These are phyloP conservation scores for Pyrrhosoma nymphula DNA, from an alignment of 2,888 invertebrate species.

Conservation along the genomic window DNA sequence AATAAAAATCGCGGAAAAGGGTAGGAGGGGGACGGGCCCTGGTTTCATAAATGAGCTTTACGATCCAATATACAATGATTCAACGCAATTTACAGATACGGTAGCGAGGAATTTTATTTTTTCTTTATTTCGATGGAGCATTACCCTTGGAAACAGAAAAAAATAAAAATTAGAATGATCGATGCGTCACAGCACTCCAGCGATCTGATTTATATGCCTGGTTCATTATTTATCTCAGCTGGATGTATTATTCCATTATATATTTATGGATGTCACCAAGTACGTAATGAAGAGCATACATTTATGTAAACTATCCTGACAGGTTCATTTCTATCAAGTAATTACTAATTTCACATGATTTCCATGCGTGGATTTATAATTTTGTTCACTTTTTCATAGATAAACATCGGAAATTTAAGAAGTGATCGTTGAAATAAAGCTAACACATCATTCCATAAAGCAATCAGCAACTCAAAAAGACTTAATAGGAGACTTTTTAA, in stretches of 20 bases:
- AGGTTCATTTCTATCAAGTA: no score
- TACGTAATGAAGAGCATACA: no score
- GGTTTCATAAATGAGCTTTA: constrained; percentile 27
- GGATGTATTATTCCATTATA: background rate
- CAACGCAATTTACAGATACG: constrained; percentile 6
- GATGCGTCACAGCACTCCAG: background rate
- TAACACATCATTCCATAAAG: no score
- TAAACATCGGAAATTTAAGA: no score
- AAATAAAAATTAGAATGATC: background rate
- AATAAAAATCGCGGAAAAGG: background rate
- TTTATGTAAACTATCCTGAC: no score
- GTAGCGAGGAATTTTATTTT: background rate
- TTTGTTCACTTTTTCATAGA: no score
- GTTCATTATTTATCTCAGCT: background rate
- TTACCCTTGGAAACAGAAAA: background rate
- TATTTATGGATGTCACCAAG: background rate
- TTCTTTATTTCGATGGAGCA: background rate
- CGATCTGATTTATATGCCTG: background rate
- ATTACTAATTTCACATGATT: no score
- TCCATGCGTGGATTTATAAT: no score
- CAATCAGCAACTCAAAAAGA: no score
- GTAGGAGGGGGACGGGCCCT: background rate
- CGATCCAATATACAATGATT: constrained; percentile 27
- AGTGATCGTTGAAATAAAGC: no score
- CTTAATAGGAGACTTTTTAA: no score